Percentiles rank a stretch among this genome's conserved stretches.
phyloP scores from a whole-genome alignment of 1,140 invertebrate genomes.

The Meloidogyne chitwoodi region DNA sequence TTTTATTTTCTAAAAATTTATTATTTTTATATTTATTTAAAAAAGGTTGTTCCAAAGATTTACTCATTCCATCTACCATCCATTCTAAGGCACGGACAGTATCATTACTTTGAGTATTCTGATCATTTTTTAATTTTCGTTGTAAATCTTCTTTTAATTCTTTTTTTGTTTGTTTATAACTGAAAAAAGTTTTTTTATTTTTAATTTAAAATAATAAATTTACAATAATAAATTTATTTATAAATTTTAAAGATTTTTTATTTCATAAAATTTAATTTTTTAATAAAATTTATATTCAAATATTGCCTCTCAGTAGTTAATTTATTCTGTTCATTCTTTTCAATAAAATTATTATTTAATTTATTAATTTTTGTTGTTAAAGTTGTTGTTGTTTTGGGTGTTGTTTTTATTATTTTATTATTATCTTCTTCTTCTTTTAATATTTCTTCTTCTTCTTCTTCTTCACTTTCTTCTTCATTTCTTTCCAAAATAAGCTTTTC shows the following conservation, averaged over 20 bases:
- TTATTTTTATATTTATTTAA: neutral
- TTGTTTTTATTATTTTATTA: no score
- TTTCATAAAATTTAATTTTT: no score
- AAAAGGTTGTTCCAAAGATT: constrained; percentile 12
- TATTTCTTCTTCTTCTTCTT: neutral
- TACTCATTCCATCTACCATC: constrained; percentile 31
- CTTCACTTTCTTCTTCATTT: neutral
- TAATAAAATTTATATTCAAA: no score
- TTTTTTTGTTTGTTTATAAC: neutral
- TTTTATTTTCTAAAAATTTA: neutral
- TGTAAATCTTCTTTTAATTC: neutral
- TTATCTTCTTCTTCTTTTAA: neutral
- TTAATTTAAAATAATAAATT: no score
- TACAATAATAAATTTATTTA: no score
- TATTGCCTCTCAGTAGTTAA: neutral
- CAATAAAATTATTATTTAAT: neutral
- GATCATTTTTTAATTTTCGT: neutral
- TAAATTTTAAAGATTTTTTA: no score
- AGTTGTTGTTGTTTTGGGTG: neutral
- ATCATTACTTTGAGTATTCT: neutral
- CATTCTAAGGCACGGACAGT: constrained; percentile 29
- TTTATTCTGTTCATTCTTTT: neutral
- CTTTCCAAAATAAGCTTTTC: neutral
- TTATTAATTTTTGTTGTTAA: neutral
- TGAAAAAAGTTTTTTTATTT: no score